Percentiles rank a stretch among this genome's conserved stretches.
Conservation (phyloP, 2,113 vertebrate genomes). For the Nettapus auritus region DNA sequence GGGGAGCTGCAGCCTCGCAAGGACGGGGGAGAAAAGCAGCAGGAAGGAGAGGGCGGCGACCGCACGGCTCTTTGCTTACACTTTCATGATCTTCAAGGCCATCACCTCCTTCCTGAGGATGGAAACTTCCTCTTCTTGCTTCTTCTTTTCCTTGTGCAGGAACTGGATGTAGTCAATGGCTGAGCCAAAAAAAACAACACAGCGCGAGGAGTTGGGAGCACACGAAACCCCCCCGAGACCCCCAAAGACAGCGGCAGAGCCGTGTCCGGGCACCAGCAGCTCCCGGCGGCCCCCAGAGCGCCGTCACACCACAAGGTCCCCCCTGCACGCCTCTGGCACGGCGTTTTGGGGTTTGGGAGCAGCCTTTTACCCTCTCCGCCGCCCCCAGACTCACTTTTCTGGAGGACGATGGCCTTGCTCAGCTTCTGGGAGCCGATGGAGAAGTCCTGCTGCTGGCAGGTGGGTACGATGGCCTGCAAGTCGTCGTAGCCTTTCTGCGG, state of each 20-base stretch:
- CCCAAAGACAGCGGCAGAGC: background rate
- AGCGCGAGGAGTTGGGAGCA: background rate
- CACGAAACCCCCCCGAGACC: fast-evolving
- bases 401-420: constrained; percentile 95
- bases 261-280: background rate
- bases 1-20: background rate
- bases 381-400: constrained; percentile 90
- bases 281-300: background rate
- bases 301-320: background rate
- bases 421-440: constrained; percentile 92
- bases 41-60: background rate
- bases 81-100: constrained; percentile 99
- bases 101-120: constrained; percentile 93
- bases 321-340: fast-evolving
- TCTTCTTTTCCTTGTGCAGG: constrained; percentile 98
- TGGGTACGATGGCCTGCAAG: constrained; percentile 94
- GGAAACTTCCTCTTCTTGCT: constrained; percentile 96
- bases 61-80: constrained; percentile 77
- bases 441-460: constrained; percentile 95
- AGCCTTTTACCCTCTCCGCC: background rate
- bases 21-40: too few species aligned
- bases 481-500: constrained; percentile 97
- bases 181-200: background rate
- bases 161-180: constrained; percentile 99
- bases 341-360: fast-evolving